phyloP scores from a whole-genome alignment of 2,888 invertebrate genomes.

The Andrena hattorfiana region DNA sequence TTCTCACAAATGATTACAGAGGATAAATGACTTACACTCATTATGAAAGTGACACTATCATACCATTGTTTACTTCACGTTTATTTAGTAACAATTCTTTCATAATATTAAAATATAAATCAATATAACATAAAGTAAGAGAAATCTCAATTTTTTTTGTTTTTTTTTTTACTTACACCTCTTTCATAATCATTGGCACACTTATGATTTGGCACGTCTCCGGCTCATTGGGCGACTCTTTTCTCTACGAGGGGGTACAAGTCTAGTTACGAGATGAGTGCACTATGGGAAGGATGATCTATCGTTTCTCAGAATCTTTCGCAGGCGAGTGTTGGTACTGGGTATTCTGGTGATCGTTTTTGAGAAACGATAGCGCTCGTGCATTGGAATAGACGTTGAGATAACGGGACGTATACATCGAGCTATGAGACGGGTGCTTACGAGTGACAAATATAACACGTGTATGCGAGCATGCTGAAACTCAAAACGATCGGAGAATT shows the following conservation, averaged over 20 bases:
- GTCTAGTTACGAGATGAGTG: not conserved
- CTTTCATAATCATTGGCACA: too few species aligned
- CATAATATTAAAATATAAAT: too few species aligned
- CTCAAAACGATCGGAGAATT: not conserved
- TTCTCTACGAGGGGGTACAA: not conserved
- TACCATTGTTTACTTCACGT: too few species aligned
- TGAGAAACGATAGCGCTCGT: not conserved
- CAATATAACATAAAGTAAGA: too few species aligned
- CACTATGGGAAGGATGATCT: not conserved
- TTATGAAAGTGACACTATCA: too few species aligned
- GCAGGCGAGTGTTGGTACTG: too few species aligned
- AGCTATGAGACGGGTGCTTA: slow-evolving; percentile 5
- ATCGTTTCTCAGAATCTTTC: not conserved
- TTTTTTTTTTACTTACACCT: too few species aligned
- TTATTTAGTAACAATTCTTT: too few species aligned
- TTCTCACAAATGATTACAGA: too few species aligned
- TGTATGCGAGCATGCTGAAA: slow-evolving; percentile 45
- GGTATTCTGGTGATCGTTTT: not conserved
- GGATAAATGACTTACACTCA: too few species aligned
- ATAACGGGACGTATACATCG: slow-evolving; percentile 9
- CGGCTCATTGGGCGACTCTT: not conserved
- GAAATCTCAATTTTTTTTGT: too few species aligned
- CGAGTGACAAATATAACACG: slow-evolving; percentile 11
- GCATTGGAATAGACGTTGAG: not conserved
- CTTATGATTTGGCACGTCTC: not conserved